Conservation (phyloP, 2,113 vertebrate species). For the Herpailurus yagouaroundi region DNA sequence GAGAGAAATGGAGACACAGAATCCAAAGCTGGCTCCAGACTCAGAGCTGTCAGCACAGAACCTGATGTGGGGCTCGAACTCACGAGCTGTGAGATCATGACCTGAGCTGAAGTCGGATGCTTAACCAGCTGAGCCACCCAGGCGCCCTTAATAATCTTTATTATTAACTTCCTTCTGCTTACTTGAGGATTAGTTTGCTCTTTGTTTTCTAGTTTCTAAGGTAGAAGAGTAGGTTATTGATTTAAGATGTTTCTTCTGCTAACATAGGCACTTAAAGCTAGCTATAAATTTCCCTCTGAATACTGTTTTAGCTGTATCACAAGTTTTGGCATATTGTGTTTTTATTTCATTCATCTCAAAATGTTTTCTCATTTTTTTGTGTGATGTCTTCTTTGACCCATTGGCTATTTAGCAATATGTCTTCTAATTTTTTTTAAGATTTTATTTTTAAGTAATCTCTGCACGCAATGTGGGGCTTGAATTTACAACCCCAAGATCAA, state of each 20-base stretch:
- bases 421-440: neutral
- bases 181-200: neutral
- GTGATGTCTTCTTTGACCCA: neutral
- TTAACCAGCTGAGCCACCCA: no score
- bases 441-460: neutral
- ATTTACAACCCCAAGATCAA: neutral
- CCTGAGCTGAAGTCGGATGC: no score
- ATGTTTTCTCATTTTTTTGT: neutral
- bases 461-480: neutral
- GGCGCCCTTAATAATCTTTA: neutral
- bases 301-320: neutral
- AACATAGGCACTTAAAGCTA: neutral
- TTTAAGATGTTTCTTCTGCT: neutral
- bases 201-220: neutral
- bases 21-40: no score
- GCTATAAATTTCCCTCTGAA: neutral
- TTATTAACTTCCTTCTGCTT: neutral
- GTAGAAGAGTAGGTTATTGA: neutral
- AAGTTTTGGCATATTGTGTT: neutral
- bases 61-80: no score
- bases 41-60: no score
- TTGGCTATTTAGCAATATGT: neutral
- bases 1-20: no score
- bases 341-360: slow-evolving; percentile 27
- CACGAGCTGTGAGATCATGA: no score